Evolutionary conservation across 2,797 vertebrate species (phyloP).

Genomic region (Distichodus sexfasciatus): DNA sequence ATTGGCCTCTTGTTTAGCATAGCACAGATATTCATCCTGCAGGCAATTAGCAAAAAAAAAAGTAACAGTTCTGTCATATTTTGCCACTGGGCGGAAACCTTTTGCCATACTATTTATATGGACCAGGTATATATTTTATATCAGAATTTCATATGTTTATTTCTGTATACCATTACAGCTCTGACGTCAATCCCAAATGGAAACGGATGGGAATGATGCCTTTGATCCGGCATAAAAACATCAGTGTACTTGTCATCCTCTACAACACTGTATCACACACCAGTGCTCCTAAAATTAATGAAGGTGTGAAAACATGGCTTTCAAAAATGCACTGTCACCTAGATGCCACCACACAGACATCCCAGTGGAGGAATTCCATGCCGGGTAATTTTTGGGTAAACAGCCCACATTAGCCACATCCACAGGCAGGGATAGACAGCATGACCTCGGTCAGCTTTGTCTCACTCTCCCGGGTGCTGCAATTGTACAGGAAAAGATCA

Average conservation of each 20-base stretch:
- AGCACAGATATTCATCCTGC: not conserved
- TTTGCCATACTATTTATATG: too few relatives aligned
- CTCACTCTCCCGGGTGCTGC: conserved; percentile 10
- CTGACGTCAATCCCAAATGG: too few relatives aligned
- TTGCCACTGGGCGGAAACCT: too few relatives aligned
- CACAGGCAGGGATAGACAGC: conserved; percentile 15
- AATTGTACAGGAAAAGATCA: conserved; percentile 31
- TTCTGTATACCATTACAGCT: too few relatives aligned
- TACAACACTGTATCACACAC: not conserved
- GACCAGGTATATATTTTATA: too few relatives aligned
- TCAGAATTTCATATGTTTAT: too few relatives aligned
- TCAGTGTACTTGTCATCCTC: not conserved
- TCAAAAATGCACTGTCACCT: conserved; percentile 6
- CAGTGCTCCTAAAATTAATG: not conserved
- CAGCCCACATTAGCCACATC: conserved; percentile 24
- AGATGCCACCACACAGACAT: conserved; percentile 26
- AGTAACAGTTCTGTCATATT: too few relatives aligned
- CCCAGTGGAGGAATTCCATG: conserved; percentile 1
- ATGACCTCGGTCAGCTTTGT: not conserved
- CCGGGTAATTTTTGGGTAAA: conserved; percentile 4
- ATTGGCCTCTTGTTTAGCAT: not conserved
- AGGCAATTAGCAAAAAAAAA: not conserved
- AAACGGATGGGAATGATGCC: not conserved
- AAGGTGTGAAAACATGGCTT: not conserved
- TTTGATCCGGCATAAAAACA: not conserved